These are phyloP conservation scores for Cantharis lateralis DNA, from an alignment of 2,888 invertebrate species.

Conservation along the genomic window DNA sequence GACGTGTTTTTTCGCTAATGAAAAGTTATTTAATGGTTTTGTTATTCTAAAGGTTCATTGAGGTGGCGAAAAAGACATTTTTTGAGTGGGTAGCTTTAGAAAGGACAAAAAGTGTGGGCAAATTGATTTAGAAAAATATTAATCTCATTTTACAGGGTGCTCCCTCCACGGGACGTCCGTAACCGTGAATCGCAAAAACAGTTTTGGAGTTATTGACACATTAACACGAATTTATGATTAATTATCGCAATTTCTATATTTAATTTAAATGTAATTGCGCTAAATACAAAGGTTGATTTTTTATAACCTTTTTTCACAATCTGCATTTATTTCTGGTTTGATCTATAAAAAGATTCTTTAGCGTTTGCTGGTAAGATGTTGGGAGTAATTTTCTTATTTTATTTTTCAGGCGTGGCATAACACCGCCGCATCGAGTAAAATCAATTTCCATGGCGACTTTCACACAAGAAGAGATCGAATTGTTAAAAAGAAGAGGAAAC, in stretches of 20 bases:
- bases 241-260: background rate
- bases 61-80: background rate
- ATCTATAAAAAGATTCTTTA: background rate
- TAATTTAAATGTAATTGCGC: background rate
- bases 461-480: conserved; percentile 92
- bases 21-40: background rate
- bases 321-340: background rate
- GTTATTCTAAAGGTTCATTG: background rate
- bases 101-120: background rate
- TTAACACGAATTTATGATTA: background rate
- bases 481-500: conserved; percentile 88
- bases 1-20: background rate
- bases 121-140: background rate
- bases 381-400: background rate
- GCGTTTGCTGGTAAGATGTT: background rate
- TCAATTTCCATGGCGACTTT: conserved; percentile 99
- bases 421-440: conserved; percentile 97
- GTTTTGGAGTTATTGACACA: background rate
- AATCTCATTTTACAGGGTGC: background rate
- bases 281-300: background rate
- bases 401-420: conserved; percentile 87
- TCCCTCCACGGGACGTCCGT: background rate
- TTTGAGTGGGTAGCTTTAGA: background rate
- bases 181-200: background rate
- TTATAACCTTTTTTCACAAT: background rate